These are phyloP conservation scores for Balaeniceps rex DNA, from an alignment of 2,113 vertebrate genomes.

Conservation along the genomic window DNA sequence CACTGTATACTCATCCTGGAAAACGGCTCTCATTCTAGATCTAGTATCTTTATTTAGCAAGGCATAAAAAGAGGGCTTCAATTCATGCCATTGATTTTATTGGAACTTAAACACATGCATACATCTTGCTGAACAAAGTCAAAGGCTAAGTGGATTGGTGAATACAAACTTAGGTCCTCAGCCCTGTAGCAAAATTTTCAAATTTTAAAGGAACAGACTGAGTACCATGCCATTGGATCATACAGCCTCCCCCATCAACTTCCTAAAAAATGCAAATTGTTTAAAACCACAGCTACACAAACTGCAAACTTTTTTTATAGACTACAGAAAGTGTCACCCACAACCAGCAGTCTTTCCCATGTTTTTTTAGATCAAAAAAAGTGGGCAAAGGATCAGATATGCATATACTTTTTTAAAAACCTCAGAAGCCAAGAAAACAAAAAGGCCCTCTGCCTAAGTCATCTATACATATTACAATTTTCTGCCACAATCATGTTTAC, in stretches of 20 bases:
- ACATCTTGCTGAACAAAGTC: neutral
- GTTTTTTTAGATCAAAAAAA: neutral
- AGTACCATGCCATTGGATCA: neutral
- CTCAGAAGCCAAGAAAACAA: neutral
- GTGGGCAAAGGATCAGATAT: neutral
- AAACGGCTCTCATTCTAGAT: neutral
- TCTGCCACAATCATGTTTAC: neutral
- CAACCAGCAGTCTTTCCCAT: neutral
- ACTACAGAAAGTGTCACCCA: neutral
- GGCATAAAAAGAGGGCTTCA: neutral
- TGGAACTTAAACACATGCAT: accelerated
- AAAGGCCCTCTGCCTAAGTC: neutral
- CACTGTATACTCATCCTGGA: neutral
- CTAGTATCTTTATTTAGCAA: neutral
- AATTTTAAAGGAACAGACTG: neutral
- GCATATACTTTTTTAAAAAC: neutral
- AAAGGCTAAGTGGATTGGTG: neutral
- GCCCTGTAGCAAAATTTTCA: neutral
- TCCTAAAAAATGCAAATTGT: neutral
- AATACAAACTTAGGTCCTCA: neutral
- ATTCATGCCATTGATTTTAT: neutral
- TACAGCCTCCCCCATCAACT: neutral
- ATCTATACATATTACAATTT: neutral
- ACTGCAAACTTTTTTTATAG: neutral
- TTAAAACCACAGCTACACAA: neutral